Percentiles rank a stretch among this genome's conserved stretches.
Evolutionary conservation across 2,797 vertebrate species (phyloP).

Genomic region (Taeniopygia guttata): DNA sequence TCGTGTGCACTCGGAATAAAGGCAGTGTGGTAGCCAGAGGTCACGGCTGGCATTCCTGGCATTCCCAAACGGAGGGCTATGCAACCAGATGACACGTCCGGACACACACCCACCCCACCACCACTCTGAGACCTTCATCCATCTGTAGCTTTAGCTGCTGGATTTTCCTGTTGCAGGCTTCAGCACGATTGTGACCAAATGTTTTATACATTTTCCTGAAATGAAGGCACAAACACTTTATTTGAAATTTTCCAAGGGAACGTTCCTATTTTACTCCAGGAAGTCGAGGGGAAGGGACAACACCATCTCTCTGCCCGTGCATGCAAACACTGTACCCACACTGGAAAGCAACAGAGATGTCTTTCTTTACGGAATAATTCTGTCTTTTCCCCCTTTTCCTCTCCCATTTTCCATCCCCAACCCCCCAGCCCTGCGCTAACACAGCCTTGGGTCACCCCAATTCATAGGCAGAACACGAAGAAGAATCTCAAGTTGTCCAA

Average conservation of each 20-base stretch:
- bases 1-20: background rate
- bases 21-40: background rate
- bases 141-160: constrained; percentile 84
- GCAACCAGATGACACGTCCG: constrained; percentile 88
- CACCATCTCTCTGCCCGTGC: constrained; percentile 67
- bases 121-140: constrained; percentile 63
- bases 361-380: constrained; percentile 15
- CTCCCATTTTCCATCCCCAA: background rate
- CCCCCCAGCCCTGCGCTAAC: background rate
- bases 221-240: constrained; percentile 84
- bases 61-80: constrained; percentile 81
- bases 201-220: constrained; percentile 81
- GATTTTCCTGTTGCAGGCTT: constrained; percentile 81
- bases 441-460: background rate
- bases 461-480: background rate
- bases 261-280: background rate
- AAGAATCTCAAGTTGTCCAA: background rate
- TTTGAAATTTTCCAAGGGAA: constrained; percentile 67
- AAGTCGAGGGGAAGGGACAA: constrained; percentile 31
- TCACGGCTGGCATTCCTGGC: constrained; percentile 8
- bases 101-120: constrained; percentile 1
- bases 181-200: constrained; percentile 93
- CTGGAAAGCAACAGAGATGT: constrained; percentile 48
- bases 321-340: constrained; percentile 76
- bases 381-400: background rate